phyloP scores from a whole-genome alignment of 2,797 vertebrate species.

The Rhynchonycteris naso region DNA sequence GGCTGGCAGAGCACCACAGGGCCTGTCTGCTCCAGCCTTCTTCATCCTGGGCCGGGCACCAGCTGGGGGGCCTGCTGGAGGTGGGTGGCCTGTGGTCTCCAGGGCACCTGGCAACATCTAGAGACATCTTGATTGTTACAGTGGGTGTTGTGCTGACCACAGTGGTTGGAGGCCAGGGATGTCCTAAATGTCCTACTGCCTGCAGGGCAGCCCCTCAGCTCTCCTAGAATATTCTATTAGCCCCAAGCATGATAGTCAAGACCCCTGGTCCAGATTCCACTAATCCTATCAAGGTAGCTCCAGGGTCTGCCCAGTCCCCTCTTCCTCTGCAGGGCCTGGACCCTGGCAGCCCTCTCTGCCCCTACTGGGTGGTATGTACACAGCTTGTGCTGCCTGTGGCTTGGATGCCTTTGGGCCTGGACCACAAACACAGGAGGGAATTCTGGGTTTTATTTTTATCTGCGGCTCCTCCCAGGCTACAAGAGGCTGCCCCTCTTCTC shows the following conservation, averaged over 20 bases:
- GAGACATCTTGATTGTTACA: not conserved
- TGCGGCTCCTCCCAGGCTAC: not conserved
- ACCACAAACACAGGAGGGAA: not conserved
- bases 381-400: not conserved
- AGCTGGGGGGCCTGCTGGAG: not conserved
- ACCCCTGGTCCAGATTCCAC: not conserved
- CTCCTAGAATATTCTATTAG: rapidly evolving
- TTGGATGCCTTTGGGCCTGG: not conserved
- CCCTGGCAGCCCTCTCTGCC: not conserved
- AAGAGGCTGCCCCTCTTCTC: not conserved
- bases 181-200: rapidly evolving
- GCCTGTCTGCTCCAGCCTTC: not conserved
- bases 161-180: not conserved
- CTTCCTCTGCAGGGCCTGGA: too few species aligned
- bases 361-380: not conserved
- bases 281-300: rapidly evolving
- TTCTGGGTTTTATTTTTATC: slow-evolving; percentile 59
- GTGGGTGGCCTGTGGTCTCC: not conserved
- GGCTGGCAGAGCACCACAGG: not conserved
- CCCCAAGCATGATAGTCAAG: rapidly evolving
- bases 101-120: not conserved
- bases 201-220: too few species aligned
- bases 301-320: not conserved
- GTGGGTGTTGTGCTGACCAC: rapidly evolving
- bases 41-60: rapidly evolving